Evolutionary conservation across 2,888 invertebrate genomes (phyloP), one percentile per base, ranked within the genome.

Genomic region (Heteromyza rotundicornis): DNA sequence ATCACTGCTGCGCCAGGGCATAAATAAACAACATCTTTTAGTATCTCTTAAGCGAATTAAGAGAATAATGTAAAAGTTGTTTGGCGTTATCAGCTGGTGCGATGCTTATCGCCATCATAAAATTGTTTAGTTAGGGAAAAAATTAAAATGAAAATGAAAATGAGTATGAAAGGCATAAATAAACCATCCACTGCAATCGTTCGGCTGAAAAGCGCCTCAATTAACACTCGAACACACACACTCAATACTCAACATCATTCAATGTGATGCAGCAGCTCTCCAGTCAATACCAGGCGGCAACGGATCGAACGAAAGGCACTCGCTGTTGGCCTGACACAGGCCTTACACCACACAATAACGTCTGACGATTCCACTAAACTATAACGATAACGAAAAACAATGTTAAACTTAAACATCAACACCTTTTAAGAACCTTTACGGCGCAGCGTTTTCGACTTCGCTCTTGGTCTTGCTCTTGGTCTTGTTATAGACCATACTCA

Each of bases 361-460:
- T 40, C 22, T 24, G 40, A n/a, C 49, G 52, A 20, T 57, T 44
- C 73, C 75, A 75, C 76, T 77, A 76, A 76, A 76, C 76, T 76
- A 76, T 76, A 76, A 72, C 77, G 78, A 78, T 78, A 79, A 78
- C 72, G 70, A 72, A 71, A 77, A 75, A 77, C 77, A 76, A 73
- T 77, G 76, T 79, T 77, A 74, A 79, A 79, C 78, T 77, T 78
- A 78, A 79, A 78, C 78, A 78, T 79, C 78, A 75, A 78, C 78
- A 78, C 78, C 78, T 78, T 78, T 77, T 77, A 76, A 76, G 73
- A 74, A 72, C 72, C 70, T 71, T 69, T 66, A 65, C 66, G 64
- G 64, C 54, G 54, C 35, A 35, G 35, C 17, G n/a, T 51, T 10
- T 5, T 19, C 22, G 49, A 49, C 19, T n/a, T n/a, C n/a, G n/a